Conservation (phyloP, 2,797 vertebrate genomes). For the Mallotus villosus region DNA sequence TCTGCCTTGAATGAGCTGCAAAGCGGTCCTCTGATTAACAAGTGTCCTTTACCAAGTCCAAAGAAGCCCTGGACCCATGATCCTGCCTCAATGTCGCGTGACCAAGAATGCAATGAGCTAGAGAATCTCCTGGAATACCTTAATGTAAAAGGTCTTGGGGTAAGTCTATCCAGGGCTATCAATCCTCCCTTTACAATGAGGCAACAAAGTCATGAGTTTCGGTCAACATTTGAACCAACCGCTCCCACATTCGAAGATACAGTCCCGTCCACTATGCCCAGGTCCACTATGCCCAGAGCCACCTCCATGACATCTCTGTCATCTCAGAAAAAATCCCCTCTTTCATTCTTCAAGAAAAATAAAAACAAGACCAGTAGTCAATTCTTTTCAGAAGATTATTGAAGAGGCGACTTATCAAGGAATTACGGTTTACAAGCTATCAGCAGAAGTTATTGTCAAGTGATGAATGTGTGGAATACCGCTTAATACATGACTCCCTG, state of each 20-base stretch:
- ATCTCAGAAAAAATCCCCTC: not conserved
- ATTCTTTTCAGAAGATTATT: not conserved
- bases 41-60: not conserved
- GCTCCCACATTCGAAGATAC: not conserved
- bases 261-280: not conserved
- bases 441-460: too few relatives aligned
- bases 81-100: not conserved
- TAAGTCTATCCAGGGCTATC: not conserved
- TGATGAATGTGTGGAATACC: not conserved
- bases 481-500: not conserved
- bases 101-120: not conserved
- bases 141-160: not conserved
- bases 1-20: not conserved
- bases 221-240: not conserved
- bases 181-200: not conserved
- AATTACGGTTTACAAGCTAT: too few relatives aligned
- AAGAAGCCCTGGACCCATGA: not conserved
- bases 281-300: not conserved
- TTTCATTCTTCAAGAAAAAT: not conserved
- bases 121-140: slow-evolving; percentile 1
- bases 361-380: not conserved
- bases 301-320: not conserved
- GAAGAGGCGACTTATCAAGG: not conserved
- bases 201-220: not conserved
- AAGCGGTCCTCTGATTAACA: not conserved